Conservation (phyloP, 2,113 vertebrate genomes). For the Micromys minutus region DNA sequence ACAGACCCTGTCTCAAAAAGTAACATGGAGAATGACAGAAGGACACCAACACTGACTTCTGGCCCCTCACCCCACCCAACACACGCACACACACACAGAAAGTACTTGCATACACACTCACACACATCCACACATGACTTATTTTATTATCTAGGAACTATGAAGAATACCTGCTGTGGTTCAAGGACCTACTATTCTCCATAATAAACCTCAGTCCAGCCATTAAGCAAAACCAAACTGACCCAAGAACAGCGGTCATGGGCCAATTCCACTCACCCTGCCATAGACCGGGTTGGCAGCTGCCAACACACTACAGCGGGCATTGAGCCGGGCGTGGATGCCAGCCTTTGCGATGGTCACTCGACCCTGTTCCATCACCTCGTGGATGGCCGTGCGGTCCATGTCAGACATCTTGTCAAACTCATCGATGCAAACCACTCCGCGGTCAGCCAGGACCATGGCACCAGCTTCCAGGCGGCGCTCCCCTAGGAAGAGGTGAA, state of each 20-base stretch:
- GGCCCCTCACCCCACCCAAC: no score
- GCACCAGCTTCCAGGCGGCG: conserved; percentile 96
- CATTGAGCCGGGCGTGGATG: conserved; percentile 97
- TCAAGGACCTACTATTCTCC: background rate
- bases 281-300: conserved; percentile 98
- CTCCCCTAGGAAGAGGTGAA: conserved; percentile 86
- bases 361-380: conserved; percentile 99
- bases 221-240: background rate
- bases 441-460: conserved; percentile 97
- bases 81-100: background rate
- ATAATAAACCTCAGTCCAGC: background rate
- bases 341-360: conserved; percentile 98
- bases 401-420: conserved; percentile 99
- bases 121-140: background rate
- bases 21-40: background rate
- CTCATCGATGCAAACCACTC: conserved; percentile 98
- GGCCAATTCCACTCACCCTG: conserved; percentile 86
- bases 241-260: background rate
- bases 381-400: conserved; percentile 98
- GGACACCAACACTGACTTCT: background rate
- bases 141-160: background rate
- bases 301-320: conserved; percentile 96
- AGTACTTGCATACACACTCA: background rate
- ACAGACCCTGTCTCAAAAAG: background rate
- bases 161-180: background rate